phyloP scores from a whole-genome alignment of 2,113 vertebrate genomes.

The Urocitellus parryii region DNA sequence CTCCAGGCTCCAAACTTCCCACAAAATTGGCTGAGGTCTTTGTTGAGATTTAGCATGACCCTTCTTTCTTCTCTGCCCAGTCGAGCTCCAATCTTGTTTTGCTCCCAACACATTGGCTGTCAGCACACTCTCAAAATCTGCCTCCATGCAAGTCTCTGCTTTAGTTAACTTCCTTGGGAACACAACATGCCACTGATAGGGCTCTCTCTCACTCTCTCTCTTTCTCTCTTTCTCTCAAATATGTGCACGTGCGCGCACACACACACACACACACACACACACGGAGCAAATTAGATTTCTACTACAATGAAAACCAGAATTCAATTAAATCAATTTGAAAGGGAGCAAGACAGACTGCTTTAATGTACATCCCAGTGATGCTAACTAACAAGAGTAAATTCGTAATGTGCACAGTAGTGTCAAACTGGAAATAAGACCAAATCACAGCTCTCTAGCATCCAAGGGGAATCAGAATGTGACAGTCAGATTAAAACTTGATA shows the following conservation, averaged over 20 bases:
- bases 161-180: not conserved
- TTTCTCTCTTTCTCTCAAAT: not conserved
- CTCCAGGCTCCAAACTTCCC: not conserved
- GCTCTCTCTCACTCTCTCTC: not conserved
- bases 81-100: not conserved
- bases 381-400: not conserved
- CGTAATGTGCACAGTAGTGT: not conserved
- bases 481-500: not conserved
- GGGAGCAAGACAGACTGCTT: not conserved
- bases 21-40: not conserved
- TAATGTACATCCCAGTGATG: not conserved
- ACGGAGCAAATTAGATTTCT: not conserved
- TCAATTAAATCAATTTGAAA: slow-evolving; percentile 13
- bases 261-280: not conserved
- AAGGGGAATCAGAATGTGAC: not conserved
- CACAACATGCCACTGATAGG: not conserved
- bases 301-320: not conserved
- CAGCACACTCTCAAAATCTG: not conserved
- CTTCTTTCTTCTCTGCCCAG: not conserved
- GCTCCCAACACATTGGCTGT: not conserved
- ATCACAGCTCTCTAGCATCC: not conserved
- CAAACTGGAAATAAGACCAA: not conserved
- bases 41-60: not conserved
- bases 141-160: not conserved
- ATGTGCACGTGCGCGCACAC: too few species aligned